Evolutionary conservation across 2,888 invertebrate species (phyloP).

Genomic region (Diaphora mendica): DNA sequence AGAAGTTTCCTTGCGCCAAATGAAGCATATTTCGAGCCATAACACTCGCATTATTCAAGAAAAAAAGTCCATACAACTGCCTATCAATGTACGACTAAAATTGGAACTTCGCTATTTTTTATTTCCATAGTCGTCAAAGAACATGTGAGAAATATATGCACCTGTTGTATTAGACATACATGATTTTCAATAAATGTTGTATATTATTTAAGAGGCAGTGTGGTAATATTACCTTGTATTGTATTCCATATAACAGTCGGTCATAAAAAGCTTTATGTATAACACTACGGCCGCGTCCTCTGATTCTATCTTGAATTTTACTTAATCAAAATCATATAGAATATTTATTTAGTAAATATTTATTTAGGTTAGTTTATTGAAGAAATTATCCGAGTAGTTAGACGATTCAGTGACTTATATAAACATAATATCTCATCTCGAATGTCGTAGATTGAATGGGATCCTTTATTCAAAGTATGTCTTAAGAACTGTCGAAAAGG

Average conservation of each 20-base stretch:
- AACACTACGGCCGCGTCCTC: too few relatives aligned
- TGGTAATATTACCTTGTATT: not conserved
- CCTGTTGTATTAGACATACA: not conserved
- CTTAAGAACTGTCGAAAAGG: conserved; percentile 77
- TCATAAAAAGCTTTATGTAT: not conserved
- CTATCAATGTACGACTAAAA: conserved; percentile 35
- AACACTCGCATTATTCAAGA: conserved; percentile 83
- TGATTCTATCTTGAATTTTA: not conserved
- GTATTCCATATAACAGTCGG: not conserved
- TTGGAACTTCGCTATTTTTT: not conserved
- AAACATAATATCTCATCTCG: not conserved
- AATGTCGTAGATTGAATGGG: conserved; percentile 53
- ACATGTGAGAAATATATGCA: not conserved
- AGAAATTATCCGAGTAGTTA: not conserved
- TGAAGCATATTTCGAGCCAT: conserved; percentile 85
- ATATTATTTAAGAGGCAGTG: not conserved
- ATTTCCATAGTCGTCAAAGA: not conserved
- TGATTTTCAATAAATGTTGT: not conserved
- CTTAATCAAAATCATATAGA: not conserved
- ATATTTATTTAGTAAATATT: too few relatives aligned
- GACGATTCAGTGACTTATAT: not conserved
- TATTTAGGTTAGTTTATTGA: not conserved
- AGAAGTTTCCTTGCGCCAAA: conserved; percentile 81
- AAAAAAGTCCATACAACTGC: conserved; percentile 57
- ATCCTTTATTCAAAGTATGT: conserved; percentile 78